These are phyloP conservation scores for Acromyrmex echinatior DNA, from an alignment of 1,140 invertebrate species.

Conservation along the genomic window DNA sequence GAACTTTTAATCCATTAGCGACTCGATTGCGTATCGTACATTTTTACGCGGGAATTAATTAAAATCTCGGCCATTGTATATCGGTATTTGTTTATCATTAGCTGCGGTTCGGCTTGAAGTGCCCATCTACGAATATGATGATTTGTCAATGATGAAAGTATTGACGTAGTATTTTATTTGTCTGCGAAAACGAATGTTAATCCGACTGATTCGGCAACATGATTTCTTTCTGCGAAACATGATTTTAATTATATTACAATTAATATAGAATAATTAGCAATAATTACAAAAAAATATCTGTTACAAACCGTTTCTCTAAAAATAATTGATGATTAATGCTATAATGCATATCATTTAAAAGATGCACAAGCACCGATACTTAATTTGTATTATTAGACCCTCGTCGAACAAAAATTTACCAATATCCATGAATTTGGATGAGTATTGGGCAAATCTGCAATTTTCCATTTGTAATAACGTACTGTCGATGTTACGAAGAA, in stretches of 20 bases:
- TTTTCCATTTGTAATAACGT: constrained; percentile 41
- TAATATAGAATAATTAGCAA: constrained; percentile 34
- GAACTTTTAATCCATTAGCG: constrained; percentile 73
- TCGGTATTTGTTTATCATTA: constrained; percentile 63
- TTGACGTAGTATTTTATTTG: constrained; percentile 31
- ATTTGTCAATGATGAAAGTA: constrained; percentile 41
- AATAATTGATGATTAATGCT: constrained; percentile 42
- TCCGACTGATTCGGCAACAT: not conserved
- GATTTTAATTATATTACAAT: constrained; percentile 36
- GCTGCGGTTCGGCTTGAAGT: constrained; percentile 27
- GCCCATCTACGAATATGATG: constrained; percentile 11
- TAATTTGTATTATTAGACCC: constrained; percentile 51
- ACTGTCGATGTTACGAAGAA: constrained; percentile 20
- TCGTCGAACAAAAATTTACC: constrained; percentile 50
- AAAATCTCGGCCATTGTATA: constrained; percentile 50
- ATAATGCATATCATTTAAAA: constrained; percentile 37
- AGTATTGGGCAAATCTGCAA: constrained; percentile 51
- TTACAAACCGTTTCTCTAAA: constrained; percentile 7
- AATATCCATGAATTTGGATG: constrained; percentile 43
- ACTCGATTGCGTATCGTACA: constrained; percentile 59
- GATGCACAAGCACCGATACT: constrained; percentile 36
- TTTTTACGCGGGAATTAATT: constrained; percentile 58
- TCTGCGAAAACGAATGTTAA: not conserved
- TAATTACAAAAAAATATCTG: constrained; percentile 18
- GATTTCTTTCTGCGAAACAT: constrained; percentile 10